Conservation (phyloP, 2,797 vertebrate species). For the Sebastes iracundus region DNA sequence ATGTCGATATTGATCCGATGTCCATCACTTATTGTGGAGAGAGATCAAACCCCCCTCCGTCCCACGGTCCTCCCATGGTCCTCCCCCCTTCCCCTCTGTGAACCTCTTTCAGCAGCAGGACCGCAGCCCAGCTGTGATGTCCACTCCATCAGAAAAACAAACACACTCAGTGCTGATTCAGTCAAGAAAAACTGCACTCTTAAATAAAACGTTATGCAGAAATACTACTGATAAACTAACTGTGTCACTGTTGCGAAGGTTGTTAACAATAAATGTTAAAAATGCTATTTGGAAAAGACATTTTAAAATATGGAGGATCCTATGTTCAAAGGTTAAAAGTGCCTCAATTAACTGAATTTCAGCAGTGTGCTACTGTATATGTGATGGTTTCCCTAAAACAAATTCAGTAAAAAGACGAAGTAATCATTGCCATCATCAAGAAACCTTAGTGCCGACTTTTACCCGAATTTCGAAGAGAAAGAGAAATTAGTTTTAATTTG, state of each 20-base stretch:
- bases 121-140: constrained; percentile 68
- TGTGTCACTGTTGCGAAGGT: not conserved
- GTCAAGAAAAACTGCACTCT: not conserved
- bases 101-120: constrained; percentile 63
- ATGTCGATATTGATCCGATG: constrained; percentile 81
- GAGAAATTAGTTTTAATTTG: not conserved
- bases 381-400: not conserved
- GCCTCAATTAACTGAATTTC: not conserved
- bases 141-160: not conserved
- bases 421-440: not conserved
- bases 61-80: constrained; percentile 7
- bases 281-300: not conserved
- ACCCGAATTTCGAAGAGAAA: not conserved
- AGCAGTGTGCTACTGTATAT: not conserved
- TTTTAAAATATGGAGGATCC: not conserved
- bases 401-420: not conserved
- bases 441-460: not conserved
- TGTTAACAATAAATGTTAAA: not conserved
- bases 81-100: constrained; percentile 37
- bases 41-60: constrained; percentile 44
- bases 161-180: not conserved
- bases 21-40: constrained; percentile 69
- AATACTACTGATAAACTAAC: not conserved
- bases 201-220: not conserved
- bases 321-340: not conserved